Evolutionary conservation across 1,140 invertebrate species (phyloP).

Genomic region (Penaeus vannamei): DNA sequence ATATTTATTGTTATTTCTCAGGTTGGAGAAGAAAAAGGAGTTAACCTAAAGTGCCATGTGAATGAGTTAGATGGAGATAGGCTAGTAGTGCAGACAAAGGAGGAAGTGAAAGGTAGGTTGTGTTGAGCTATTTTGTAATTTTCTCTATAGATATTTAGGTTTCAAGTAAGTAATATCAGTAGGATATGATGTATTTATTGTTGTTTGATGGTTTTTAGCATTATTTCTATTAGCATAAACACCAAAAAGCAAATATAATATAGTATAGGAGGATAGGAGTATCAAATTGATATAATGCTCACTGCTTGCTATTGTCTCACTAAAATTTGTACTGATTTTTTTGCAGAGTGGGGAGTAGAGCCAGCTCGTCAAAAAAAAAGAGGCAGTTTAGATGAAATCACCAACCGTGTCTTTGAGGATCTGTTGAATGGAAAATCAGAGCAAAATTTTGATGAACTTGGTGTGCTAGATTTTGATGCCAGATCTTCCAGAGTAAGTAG

Average conservation of each 20-base stretch:
- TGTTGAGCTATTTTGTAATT: not conserved
- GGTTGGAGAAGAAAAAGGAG: conserved; percentile 69
- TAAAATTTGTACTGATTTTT: conserved; percentile 6
- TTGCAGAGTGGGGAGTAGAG: conserved; percentile 62
- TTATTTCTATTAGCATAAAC: no score
- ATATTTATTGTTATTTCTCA: conserved; percentile 68
- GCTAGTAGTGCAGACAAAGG: conserved; percentile 70
- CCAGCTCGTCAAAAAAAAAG: conserved; percentile 35
- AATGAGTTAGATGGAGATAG: conserved; percentile 71
- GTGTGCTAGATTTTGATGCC: conserved; percentile 71
- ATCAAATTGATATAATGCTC: no score
- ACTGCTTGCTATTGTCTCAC: no score
- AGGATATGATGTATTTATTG: no score
- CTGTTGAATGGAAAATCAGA: conserved; percentile 80
- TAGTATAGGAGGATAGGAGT: no score
- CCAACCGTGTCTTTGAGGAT: conserved; percentile 88
- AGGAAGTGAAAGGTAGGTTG: conserved; percentile 69
- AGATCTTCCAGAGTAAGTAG: conserved; percentile 75
- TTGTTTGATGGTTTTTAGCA: no score
- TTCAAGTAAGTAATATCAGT: not conserved
- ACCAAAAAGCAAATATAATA: no score
- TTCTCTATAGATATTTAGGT: not conserved
- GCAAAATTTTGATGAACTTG: conserved; percentile 73
- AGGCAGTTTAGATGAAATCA: conserved; percentile 81
- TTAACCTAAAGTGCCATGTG: conserved; percentile 71